Conservation (phyloP, 2,797 vertebrate species). For the Ciconia nigra region DNA sequence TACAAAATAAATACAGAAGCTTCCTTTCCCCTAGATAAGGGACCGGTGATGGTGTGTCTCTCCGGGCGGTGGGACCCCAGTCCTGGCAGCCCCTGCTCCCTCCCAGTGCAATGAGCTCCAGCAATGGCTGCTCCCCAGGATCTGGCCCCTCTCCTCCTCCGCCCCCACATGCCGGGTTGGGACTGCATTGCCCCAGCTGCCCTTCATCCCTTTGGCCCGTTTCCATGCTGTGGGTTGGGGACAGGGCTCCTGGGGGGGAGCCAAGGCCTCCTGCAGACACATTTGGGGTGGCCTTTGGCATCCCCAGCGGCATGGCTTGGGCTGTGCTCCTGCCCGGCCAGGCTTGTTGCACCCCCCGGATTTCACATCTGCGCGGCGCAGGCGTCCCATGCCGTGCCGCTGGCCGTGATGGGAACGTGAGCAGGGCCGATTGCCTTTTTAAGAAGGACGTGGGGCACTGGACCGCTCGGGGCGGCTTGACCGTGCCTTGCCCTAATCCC, state of each 20-base stretch:
- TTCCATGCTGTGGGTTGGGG: background rate
- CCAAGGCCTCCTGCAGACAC: background rate
- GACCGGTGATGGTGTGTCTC: background rate
- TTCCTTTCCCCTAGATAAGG: slow-evolving; percentile 37
- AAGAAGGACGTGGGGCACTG: background rate
- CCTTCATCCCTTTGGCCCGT: background rate
- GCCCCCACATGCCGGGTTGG: rapidly evolving
- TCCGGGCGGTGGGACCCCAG: background rate
- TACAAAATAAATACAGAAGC: slow-evolving; percentile 5
- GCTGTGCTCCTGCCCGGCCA: background rate
- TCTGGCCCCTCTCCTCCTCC: background rate
- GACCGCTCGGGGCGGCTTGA: background rate
- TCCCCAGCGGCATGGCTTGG: background rate
- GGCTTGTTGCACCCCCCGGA: background rate
- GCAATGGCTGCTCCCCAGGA: background rate
- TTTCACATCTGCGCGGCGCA: background rate
- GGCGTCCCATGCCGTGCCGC: rapidly evolving
- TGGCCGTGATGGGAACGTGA: background rate
- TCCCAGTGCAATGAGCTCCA: background rate
- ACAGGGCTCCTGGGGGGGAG: background rate
- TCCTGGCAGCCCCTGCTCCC: rapidly evolving
- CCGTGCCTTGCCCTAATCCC: slow-evolving; percentile 8
- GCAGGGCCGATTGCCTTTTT: background rate
- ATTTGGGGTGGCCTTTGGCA: background rate
- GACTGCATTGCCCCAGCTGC: rapidly evolving